Evolutionary conservation across 1,140 invertebrate species (phyloP), one percentile per base, ranked within the genome.

Genomic region (Listronotus oregonensis): DNA sequence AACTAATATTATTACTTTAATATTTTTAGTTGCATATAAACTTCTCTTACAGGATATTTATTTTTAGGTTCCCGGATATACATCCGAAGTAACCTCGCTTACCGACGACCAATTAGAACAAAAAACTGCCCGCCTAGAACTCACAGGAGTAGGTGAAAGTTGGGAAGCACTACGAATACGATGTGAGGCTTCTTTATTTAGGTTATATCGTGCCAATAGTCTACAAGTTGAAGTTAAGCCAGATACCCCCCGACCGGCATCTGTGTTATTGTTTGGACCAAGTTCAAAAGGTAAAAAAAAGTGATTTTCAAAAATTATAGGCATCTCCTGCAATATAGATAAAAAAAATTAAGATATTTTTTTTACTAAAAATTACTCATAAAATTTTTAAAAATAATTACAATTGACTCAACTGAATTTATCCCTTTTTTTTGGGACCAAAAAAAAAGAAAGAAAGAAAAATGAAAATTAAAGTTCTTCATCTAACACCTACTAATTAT

Each of bases 61-160:
- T 49, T 71, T 69, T 43, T 54, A 77, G 76, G 76, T 77, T 27
- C 76, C 76, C 12, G 76, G 74, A 18, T 76, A 75, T 32, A 77
- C 76, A 12, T 75, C 76, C 6, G 70, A 73, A 39, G 70, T 70
- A 46, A 66, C 74, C 14, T 72, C 58, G 44, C 55, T 55, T 15
- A 70, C 70, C 42, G 64, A 60, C n/a, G 71, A 76, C 47, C 58
- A 68, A 56, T 60, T 76, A 63, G 73, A 76, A 46, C 74, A 71
- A 37, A 73, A 73, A n/a, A 67, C 68, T 34, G 74, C 72, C 47
- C 69, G 72, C 52, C 58, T 77, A 34, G 76, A 77, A 47, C 54
- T 77, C 15, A 75, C 76, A n/a, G 75, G 73, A 15, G 74, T 73
- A 3, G 76, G 73, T 15, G 72, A 72, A 43, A 75, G 71, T 55